phyloP scores from a whole-genome alignment of 2,113 vertebrate genomes.

The Callocephalon fimbriatum region DNA sequence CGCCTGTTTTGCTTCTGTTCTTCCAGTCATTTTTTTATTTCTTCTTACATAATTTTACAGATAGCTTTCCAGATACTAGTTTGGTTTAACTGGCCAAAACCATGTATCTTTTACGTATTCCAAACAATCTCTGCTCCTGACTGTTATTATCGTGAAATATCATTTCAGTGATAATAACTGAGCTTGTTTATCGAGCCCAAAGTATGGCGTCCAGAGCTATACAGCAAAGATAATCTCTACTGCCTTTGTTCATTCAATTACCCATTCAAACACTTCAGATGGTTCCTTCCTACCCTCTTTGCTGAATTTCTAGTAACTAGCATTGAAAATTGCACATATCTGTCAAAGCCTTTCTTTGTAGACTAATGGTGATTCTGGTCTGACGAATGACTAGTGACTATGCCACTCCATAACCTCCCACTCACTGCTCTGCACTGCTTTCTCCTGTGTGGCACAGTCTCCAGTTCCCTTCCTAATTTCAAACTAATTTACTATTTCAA shows the following conservation, averaged over 20 bases:
- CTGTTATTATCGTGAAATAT: background rate
- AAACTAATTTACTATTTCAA: background rate
- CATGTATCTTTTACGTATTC: background rate
- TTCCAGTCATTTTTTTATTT: background rate
- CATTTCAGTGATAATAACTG: background rate
- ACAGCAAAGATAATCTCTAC: background rate
- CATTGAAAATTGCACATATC: background rate
- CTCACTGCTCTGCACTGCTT: background rate
- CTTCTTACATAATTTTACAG: background rate
- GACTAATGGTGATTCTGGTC: background rate
- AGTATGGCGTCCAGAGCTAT: background rate
- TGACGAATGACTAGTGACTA: background rate
- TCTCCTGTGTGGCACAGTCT: background rate
- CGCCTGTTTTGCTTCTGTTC: background rate
- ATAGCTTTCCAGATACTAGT: background rate
- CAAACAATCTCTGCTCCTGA: background rate
- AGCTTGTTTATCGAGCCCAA: background rate
- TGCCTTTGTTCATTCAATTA: background rate
- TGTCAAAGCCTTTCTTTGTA: background rate
- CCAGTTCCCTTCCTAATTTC: background rate
- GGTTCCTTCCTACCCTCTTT: background rate
- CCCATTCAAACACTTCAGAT: background rate
- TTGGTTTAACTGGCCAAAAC: background rate
- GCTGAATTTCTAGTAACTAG: background rate
- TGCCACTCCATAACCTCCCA: background rate